Percentiles rank a stretch among this genome's conserved stretches.
These are phyloP conservation scores for Mercenaria mercenaria DNA, from an alignment of 1,140 invertebrate species.

Conservation along the genomic window DNA sequence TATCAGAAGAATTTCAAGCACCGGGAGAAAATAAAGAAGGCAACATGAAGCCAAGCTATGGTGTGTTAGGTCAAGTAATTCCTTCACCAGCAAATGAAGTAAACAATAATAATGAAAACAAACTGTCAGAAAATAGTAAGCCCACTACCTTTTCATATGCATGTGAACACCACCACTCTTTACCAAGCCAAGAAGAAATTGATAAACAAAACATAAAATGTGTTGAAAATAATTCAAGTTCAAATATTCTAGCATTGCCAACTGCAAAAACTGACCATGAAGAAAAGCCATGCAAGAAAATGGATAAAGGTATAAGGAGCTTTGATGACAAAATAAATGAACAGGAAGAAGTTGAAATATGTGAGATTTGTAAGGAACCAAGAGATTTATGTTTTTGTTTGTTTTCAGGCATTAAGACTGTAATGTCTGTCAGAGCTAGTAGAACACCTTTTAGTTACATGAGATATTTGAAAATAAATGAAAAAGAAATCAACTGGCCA, in stretches of 20 bases:
- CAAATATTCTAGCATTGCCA: no score
- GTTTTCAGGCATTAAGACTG: not conserved
- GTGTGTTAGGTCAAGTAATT: no score
- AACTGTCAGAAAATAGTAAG: not conserved
- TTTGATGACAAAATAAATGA: not conserved
- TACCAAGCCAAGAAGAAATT: not conserved
- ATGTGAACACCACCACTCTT: not conserved
- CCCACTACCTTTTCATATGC: not conserved
- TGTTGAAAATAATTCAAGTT: not conserved
- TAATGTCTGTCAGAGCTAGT: not conserved
- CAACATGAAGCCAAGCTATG: not conserved
- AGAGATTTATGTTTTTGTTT: constrained; percentile 14
- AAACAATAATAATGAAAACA: not conserved
- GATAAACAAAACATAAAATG: not conserved
- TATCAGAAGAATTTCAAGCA: constrained; percentile 32
- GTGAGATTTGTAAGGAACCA: constrained; percentile 19
- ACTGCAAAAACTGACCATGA: not conserved
- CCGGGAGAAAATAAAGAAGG: no score
- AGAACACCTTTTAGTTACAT: not conserved
- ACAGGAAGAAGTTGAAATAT: not conserved
- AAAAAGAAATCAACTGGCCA: constrained; percentile 30
- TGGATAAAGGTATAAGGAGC: not conserved
- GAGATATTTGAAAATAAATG: constrained; percentile 8
- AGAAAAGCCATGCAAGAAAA: not conserved
- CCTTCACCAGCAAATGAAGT: not conserved